These are phyloP conservation scores for Anoncus sp. DNA, from an alignment of 2,888 invertebrate genomes.

Conservation along the genomic window DNA sequence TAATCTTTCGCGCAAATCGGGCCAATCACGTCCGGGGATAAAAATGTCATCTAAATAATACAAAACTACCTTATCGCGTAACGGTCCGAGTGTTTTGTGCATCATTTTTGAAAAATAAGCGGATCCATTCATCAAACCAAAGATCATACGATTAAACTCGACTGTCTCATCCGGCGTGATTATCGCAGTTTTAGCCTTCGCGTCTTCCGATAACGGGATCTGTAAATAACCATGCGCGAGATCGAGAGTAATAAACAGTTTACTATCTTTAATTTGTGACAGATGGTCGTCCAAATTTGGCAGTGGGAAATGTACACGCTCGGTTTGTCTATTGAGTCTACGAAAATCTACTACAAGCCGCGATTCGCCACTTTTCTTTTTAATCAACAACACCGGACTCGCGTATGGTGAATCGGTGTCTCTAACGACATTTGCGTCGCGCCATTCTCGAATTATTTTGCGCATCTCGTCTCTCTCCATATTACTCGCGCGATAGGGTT, in stretches of 20 bases:
- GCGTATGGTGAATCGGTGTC: constrained; percentile 41
- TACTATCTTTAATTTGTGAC: neutral
- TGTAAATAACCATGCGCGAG: constrained; percentile 53
- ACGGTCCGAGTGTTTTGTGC: constrained; percentile 6
- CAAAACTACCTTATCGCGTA: constrained; percentile 16
- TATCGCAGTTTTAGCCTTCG: constrained; percentile 29
- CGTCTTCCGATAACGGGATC: constrained; percentile 35
- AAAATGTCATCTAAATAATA: constrained; percentile 43
- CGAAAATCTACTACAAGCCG: constrained; percentile 44
- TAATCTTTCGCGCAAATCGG: constrained; percentile 66
- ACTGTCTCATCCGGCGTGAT: constrained; percentile 38
- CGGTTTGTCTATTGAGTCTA: constrained; percentile 27
- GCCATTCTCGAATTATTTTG: constrained; percentile 45
- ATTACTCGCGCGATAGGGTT: constrained; percentile 31
- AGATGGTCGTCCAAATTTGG: constrained; percentile 47
- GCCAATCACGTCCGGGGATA: constrained; percentile 55
- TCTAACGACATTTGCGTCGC: constrained; percentile 25
- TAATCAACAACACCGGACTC: constrained; percentile 21
- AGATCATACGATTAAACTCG: constrained; percentile 19
- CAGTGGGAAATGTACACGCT: constrained; percentile 35
- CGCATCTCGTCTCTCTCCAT: constrained; percentile 26
- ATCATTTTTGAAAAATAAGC: constrained; percentile 1
- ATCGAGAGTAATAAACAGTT: constrained; percentile 40
- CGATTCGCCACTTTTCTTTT: constrained; percentile 22
- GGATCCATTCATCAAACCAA: constrained; percentile 14